phyloP scores from a whole-genome alignment of 2,113 vertebrate genomes.

The Numenius arquata region DNA sequence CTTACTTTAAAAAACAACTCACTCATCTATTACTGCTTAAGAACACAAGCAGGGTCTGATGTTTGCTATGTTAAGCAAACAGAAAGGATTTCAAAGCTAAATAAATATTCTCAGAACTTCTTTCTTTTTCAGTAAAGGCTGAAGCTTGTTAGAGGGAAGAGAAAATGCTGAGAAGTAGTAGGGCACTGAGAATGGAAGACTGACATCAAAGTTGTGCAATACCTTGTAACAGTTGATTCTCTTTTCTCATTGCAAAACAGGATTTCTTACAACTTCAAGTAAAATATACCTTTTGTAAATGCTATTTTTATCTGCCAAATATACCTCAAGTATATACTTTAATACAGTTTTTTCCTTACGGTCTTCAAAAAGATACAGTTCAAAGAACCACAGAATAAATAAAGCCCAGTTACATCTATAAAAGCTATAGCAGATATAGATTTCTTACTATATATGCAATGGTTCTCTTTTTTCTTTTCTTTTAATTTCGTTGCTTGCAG shows the following conservation, averaged over 20 bases:
- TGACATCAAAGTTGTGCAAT: neutral
- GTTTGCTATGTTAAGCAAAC: neutral
- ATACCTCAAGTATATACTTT: neutral
- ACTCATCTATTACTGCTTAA: neutral
- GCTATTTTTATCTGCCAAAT: slow-evolving; percentile 18
- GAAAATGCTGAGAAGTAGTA: neutral
- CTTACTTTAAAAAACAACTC: neutral
- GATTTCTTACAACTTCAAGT: neutral
- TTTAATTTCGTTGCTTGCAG: neutral
- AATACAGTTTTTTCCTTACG: neutral
- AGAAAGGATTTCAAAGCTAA: neutral
- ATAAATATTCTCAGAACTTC: neutral
- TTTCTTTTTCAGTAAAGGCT: neutral
- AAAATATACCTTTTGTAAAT: neutral
- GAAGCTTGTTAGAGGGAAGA: neutral
- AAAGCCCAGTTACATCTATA: neutral
- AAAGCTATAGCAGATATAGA: neutral
- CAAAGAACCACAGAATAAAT: neutral
- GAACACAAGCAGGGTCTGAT: neutral
- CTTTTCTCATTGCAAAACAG: neutral
- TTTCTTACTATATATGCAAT: neutral
- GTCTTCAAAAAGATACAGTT: neutral
- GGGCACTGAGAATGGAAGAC: neutral
- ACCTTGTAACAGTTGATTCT: neutral
- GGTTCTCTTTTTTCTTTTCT: neutral